phyloP scores from a whole-genome alignment of 2,113 vertebrate genomes.

The Phodopus roborovskii region DNA sequence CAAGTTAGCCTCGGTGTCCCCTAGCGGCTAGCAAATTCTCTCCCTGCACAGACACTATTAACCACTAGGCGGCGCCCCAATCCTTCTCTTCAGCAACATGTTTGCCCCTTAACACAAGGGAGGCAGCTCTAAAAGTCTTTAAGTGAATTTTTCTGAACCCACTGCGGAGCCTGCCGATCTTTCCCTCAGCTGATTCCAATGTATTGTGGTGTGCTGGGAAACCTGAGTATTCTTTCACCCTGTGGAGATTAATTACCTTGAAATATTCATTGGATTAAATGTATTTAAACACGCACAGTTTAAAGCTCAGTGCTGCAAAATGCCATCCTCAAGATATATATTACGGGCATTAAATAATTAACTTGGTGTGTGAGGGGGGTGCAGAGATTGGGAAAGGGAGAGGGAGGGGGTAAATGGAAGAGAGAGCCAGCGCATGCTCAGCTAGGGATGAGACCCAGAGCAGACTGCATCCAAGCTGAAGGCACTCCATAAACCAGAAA shows the following conservation, averaged over 20 bases:
- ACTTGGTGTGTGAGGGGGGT: slow-evolving; percentile 37
- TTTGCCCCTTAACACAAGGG: neutral
- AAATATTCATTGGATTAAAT: slow-evolving; percentile 79
- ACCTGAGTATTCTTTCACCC: slow-evolving; percentile 55
- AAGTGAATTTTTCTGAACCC: slow-evolving; percentile 53
- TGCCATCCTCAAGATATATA: slow-evolving; percentile 64
- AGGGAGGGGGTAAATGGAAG: neutral
- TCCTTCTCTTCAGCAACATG: neutral
- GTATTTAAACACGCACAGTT: slow-evolving; percentile 71
- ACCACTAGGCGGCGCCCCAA: slow-evolving; percentile 81
- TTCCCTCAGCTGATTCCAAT: slow-evolving; percentile 41
- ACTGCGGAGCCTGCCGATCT: slow-evolving; percentile 50
- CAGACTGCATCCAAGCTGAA: neutral
- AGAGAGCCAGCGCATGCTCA: neutral
- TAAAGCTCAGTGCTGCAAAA: slow-evolving; percentile 73
- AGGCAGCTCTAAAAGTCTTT: neutral
- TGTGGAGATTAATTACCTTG: slow-evolving; percentile 78
- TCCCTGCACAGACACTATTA: neutral
- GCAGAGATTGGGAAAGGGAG: neutral
- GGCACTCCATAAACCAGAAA: slow-evolving; percentile 15
- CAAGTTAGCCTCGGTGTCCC: no score
- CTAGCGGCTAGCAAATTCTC: neutral
- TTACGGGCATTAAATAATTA: slow-evolving; percentile 75
- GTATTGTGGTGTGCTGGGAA: slow-evolving; percentile 60
- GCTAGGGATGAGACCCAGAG: neutral